Base-by-base conservation (phyloP, 92 coral and sea anemone species). In the Isaurus tuberculatus region DNA sequence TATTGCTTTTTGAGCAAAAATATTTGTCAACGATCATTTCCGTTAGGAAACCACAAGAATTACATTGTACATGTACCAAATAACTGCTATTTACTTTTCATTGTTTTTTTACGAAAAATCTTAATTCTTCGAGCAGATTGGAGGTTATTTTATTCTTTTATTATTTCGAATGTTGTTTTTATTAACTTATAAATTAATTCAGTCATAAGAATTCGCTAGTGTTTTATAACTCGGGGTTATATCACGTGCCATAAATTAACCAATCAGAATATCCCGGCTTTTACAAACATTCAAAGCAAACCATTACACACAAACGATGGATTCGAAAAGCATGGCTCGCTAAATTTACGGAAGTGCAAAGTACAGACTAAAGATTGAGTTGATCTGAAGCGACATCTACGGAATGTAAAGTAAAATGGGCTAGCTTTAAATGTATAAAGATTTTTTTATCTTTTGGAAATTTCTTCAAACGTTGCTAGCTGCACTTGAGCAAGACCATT, bases 211-310 rank as follows among this genome's bases (percentile, higher is more conserved):
- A 16, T 55, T 55, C 30, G 37, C 5, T 42, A 30, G 1, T 29
- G 40, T 5, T 30, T n/a, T 11, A n/a, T n/a, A 22, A 3, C 17
- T 67, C 25, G 17, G 46, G 2, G 46, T 40, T 13, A 28, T 57
- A n/a, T 77, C 82, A 77, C 82, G 82, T 77, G 82, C 26, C 32
- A 14, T 27, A 10, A 77, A 34, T 77, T 46, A 5, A 31, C 82
- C 82, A 77, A 77, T 77, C 70, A 77, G 53, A 77, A 61, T 19
- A 7, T 57, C 70, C 82, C 82, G 82, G 82, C 82, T 77, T 77
- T 77, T 77, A 77, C 82, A 77, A 77, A 77, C 82, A 77, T 58
- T 77, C 82, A 49, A 74, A 17, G 16, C 34, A 77, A 77, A 36
- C 28, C 31, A 77, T 31, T 34, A 72, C 78, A 43, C 57, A 70